Evolutionary conservation across 1,140 invertebrate species (phyloP).

Genomic region (Macrotrachela quadricornifera): DNA sequence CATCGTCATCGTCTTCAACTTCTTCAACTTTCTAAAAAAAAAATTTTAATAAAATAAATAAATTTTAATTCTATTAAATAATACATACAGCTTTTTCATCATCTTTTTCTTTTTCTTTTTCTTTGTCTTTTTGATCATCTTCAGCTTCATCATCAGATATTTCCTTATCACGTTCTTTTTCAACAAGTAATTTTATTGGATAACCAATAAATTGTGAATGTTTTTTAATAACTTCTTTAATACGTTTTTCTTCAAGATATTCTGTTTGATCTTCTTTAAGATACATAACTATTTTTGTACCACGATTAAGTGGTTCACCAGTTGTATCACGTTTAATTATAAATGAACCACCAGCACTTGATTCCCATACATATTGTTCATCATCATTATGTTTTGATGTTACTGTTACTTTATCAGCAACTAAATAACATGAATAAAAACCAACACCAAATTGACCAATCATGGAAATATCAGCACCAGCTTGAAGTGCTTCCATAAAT

Average conservation of each 20-base stretch:
- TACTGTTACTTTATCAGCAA: conserved; percentile 77
- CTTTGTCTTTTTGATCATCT: conserved; percentile 15
- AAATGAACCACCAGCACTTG: conserved; percentile 72
- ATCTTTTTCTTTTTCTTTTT: background rate
- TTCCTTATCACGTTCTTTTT: conserved; percentile 52
- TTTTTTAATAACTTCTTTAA: conserved; percentile 94
- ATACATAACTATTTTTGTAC: conserved; percentile 65
- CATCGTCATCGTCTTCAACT: conserved; percentile 16
- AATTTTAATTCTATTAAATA: too few species aligned
- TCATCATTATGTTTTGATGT: conserved; percentile 85
- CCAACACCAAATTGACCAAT: conserved; percentile 93
- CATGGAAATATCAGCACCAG: conserved; percentile 83
- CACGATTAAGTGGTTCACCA: conserved; percentile 52
- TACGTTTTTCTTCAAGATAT: conserved; percentile 69
- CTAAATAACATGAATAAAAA: conserved; percentile 89
- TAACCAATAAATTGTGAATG: conserved; percentile 98
- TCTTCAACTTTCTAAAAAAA: too few species aligned
- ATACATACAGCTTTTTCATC: too few species aligned
- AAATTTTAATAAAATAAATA: too few species aligned
- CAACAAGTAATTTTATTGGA: conserved; percentile 61
- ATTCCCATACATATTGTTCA: conserved; percentile 79
- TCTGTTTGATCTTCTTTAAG: conserved; percentile 77
- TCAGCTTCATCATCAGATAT: conserved; percentile 39
- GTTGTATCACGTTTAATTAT: conserved; percentile 45
- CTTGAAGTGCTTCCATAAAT: conserved; percentile 78